Conservation (phyloP, 2,888 invertebrate species). For the Xylocampa areola region DNA sequence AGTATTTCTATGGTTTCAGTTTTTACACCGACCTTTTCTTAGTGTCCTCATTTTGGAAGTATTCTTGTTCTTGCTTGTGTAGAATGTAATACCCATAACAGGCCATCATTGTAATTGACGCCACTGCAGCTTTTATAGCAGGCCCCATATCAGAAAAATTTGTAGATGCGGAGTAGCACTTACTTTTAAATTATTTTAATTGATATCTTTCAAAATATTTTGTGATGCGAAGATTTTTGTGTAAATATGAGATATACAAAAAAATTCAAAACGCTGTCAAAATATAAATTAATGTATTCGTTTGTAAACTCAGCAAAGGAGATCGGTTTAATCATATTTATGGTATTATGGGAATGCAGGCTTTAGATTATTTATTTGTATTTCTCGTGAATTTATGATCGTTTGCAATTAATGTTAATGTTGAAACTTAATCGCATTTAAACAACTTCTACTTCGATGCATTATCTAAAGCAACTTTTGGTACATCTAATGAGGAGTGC, state of each 20-base stretch:
- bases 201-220: too few species aligned
- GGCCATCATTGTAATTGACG: constrained; percentile 65
- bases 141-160: constrained; percentile 59
- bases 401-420: too few species aligned
- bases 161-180: background rate
- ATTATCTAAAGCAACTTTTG: too few species aligned
- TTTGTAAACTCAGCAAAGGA: background rate
- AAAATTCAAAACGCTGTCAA: constrained; percentile 8
- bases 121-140: constrained; percentile 61
- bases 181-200: constrained; percentile 1
- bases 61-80: constrained; percentile 41
- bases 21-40: constrained; percentile 12
- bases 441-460: too few species aligned
- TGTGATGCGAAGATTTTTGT: background rate
- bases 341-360: background rate
- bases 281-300: background rate
- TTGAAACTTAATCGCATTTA: too few species aligned
- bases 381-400: too few species aligned
- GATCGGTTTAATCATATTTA: background rate
- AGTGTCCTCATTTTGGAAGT: background rate
- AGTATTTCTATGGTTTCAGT: constrained; percentile 22
- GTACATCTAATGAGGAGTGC: too few species aligned
- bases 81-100: constrained; percentile 60
- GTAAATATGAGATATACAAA: background rate
- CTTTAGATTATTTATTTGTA: too few species aligned